Base-by-base conservation (phyloP, 2,888 invertebrate species). In the Diabrotica balteata region DNA sequence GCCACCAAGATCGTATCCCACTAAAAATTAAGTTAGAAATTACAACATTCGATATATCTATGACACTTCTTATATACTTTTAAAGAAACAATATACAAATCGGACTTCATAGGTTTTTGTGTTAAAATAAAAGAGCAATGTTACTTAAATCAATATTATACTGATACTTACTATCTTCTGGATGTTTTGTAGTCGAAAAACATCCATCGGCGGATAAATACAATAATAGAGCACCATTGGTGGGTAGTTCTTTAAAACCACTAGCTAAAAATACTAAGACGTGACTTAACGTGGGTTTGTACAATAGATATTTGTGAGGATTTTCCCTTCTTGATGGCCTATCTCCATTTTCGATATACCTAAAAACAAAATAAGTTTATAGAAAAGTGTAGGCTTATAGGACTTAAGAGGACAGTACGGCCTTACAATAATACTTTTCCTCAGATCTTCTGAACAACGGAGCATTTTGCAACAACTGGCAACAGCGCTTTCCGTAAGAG, bases 271-370 rank as follows among this genome's bases (percentile, higher is more conserved):
- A 97, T 72, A 97, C 94, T 83, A 97, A 89, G 67, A 97, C 91
- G 86, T 97, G 97, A 83, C 93, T 94, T 78, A 96, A 91, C 60
- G 96, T 94, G 66, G 98, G 98, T 84, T 96, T 96, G 86, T 95
- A 98, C 77, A 98, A 88, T 77, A 98, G 88, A 86, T 96, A 97
- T 86, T 98, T 98, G 87, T 97, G 97, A 52, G 97, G 97, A 86
- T 97, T 98, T 84, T 95, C 94, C 80, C 94, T 86, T 82, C 91
- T 89, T 7, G 70, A 55, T 66, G 90, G 88, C 77, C 86, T 84
- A 74, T 90, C 90, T 49, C 92, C 92, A 83, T 93, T 93, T 82
- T 93, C 93, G 78, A 90, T 81, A 71, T 83, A 83, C 65, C 83
- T 83, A 70, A 60, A 77, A 73, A 17, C 17, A 17, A 51, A 54